Evolutionary conservation across 2,113 vertebrate genomes (phyloP).

Genomic region (Eonycteris spelaea): DNA sequence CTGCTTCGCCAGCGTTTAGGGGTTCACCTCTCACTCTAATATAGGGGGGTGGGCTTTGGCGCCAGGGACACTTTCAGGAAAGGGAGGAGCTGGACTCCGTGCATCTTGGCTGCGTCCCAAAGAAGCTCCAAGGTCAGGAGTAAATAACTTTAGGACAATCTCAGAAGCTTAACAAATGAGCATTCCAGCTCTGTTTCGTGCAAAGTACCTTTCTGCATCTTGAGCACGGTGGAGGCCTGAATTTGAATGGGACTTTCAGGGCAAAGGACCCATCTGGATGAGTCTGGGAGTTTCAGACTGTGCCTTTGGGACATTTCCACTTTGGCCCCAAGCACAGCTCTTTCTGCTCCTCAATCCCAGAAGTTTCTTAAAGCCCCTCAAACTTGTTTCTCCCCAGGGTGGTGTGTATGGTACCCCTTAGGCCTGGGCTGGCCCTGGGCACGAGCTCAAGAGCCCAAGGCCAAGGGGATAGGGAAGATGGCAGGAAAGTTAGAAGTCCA

Average conservation of each 20-base stretch:
- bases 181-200: not conserved
- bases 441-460: slow-evolving; percentile 62
- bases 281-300: not conserved
- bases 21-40: slow-evolving; percentile 51
- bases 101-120: slow-evolving; percentile 38
- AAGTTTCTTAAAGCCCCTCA: not conserved
- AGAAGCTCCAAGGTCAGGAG: slow-evolving; percentile 41
- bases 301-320: not conserved
- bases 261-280: not conserved
- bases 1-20: slow-evolving; percentile 64
- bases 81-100: slow-evolving; percentile 54
- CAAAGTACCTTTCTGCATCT: not conserved
- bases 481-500: slow-evolving; percentile 88
- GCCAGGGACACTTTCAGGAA: slow-evolving; percentile 29
- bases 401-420: not conserved
- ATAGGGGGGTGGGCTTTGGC: not conserved
- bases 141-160: slow-evolving; percentile 33
- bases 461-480: slow-evolving; percentile 78
- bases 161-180: slow-evolving; percentile 35
- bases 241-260: not conserved
- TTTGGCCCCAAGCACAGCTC: not conserved
- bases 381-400: not conserved
- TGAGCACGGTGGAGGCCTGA: not conserved
- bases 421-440: slow-evolving; percentile 2
- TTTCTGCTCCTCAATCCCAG: not conserved